phyloP scores from a whole-genome alignment of 1,140 invertebrate species.

The Coelopa frigida region DNA sequence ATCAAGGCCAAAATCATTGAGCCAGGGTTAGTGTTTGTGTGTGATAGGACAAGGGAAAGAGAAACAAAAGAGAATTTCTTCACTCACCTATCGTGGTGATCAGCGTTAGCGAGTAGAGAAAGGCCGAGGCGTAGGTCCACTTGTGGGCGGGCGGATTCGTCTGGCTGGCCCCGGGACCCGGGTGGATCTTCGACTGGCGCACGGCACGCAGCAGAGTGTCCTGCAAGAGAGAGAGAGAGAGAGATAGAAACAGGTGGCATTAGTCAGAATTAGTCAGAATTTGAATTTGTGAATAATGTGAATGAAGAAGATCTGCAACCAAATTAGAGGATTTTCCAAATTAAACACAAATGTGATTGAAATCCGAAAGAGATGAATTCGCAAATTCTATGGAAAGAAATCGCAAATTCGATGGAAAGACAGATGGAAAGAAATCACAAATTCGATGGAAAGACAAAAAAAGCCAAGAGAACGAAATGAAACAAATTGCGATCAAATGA shows the following conservation, averaged over 20 bases:
- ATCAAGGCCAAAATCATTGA: no score
- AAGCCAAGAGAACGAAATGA: not conserved
- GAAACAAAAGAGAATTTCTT: no score
- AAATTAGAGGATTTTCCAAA: no score
- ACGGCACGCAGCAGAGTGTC: conserved; percentile 46
- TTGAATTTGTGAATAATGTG: no score
- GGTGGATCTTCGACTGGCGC: conserved; percentile 39
- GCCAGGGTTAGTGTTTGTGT: no score
- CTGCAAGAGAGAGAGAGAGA: conserved; percentile 21
- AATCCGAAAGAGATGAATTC: not conserved
- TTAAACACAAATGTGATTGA: not conserved
- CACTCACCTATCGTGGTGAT: conserved; percentile 92
- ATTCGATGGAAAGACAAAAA: conserved; percentile 1
- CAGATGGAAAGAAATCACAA: conserved; percentile 4
- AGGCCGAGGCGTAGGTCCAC: conserved; percentile 86
- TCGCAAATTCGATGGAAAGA: not conserved
- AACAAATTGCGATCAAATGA: not conserved
- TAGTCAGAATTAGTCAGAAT: no score
- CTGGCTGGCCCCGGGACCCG: conserved; percentile 32
- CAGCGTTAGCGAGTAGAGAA: conserved; percentile 90
- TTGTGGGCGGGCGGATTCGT: conserved; percentile 53
- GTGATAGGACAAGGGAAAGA: no score
- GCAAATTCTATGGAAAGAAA: not conserved
- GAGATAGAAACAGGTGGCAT: not conserved
- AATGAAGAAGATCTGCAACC: no score